Conservation (phyloP, 2,888 invertebrate species). For the Nineta flava region DNA sequence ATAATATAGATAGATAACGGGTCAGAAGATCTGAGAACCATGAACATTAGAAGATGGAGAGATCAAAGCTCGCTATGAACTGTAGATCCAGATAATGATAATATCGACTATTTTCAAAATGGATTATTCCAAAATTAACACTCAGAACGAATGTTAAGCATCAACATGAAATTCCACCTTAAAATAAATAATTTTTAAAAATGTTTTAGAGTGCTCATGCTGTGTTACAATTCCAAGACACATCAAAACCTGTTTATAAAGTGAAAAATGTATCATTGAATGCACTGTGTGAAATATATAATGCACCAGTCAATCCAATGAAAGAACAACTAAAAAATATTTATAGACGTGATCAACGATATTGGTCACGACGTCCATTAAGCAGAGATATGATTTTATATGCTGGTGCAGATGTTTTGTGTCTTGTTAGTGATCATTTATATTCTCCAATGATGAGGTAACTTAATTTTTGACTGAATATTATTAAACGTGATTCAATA, state of each 20-base stretch:
- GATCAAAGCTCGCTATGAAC: too few species aligned
- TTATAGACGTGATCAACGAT: constrained; percentile 68
- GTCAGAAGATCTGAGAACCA: too few species aligned
- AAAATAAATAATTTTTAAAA: not conserved
- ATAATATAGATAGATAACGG: too few species aligned
- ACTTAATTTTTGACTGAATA: constrained; percentile 11
- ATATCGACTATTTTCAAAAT: too few species aligned
- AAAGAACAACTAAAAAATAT: constrained; percentile 81
- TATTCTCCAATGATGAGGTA: constrained; percentile 54
- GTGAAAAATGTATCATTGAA: constrained; percentile 86
- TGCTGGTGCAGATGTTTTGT: constrained; percentile 77
- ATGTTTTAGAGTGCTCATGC: constrained; percentile 59
- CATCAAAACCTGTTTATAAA: constrained; percentile 82
- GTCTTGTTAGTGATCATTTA: constrained; percentile 71
- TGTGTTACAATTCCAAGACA: constrained; percentile 77
- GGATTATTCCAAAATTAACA: too few species aligned
- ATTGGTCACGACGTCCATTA: constrained; percentile 79
- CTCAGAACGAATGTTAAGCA: too few species aligned
- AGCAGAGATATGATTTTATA: constrained; percentile 84
- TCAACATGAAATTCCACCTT: not conserved
- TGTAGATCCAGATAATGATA: not conserved
- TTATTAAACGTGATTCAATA: not conserved
- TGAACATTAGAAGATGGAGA: too few species aligned
- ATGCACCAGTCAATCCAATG: constrained; percentile 75
- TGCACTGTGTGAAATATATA: constrained; percentile 78